Conservation (phyloP, 2,888 invertebrate genomes). For the Drosophila emarginata region DNA sequence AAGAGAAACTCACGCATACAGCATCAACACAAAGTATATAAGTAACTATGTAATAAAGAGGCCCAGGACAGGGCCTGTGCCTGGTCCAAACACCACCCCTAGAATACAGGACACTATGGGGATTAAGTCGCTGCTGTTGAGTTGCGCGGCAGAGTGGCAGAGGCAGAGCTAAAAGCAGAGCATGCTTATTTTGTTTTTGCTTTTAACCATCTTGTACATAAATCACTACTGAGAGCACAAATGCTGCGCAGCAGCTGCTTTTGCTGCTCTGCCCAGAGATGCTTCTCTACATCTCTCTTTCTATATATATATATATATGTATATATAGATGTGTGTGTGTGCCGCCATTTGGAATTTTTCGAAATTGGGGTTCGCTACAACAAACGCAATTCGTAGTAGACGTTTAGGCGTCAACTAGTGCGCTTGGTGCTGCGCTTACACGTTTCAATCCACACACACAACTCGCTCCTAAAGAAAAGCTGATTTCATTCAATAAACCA, state of each 20-base stretch:
- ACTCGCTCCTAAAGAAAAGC: constrained; percentile 33
- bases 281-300: constrained; percentile 18
- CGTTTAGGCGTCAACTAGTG: constrained; percentile 84
- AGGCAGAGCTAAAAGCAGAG: not conserved
- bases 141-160: constrained; percentile 33
- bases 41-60: constrained; percentile 66
- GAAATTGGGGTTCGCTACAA: constrained; percentile 83
- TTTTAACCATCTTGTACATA: constrained; percentile 72
- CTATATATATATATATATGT: constrained; percentile 21
- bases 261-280: constrained; percentile 12
- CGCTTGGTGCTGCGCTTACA: constrained; percentile 83
- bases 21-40: constrained; percentile 47
- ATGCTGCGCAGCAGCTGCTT: constrained; percentile 56
- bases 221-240: constrained; percentile 59
- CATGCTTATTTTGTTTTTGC: constrained; percentile 58
- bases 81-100: constrained; percentile 50
- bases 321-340: constrained; percentile 50
- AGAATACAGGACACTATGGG: constrained; percentile 67
- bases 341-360: constrained; percentile 81
- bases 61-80: constrained; percentile 35
- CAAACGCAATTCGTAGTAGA: constrained; percentile 83
- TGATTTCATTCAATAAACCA: constrained; percentile 25
- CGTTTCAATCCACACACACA: constrained; percentile 65
- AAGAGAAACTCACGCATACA: constrained; percentile 12
- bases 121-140: constrained; percentile 66